Conservation (phyloP, 2,113 vertebrate genomes). For the Silurus meridionalis region DNA sequence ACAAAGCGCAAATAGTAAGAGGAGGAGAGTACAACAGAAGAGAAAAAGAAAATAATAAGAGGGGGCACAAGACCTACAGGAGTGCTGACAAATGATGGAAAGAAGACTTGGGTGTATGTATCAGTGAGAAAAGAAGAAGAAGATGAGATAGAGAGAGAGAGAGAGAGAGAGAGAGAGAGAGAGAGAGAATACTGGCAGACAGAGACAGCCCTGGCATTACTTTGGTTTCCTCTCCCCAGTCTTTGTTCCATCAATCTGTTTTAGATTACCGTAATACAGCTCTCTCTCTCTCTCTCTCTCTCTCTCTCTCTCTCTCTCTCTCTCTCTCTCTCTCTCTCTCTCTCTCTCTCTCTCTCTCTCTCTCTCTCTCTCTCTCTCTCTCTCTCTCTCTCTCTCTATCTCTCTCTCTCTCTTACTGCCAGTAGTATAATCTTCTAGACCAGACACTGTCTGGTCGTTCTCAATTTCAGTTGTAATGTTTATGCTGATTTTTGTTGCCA, state of each 20-base stretch:
- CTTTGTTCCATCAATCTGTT: conserved; percentile 61
- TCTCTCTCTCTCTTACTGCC: conserved; percentile 16
- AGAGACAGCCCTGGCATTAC: conserved; percentile 47
- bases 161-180: conserved; percentile 15
- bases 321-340: conserved; percentile 34
- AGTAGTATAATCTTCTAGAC: conserved; percentile 46
- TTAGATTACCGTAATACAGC: conserved; percentile 61
- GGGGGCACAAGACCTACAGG: not conserved
- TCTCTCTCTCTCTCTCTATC: conserved; percentile 33
- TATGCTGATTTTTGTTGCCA: conserved; percentile 22
- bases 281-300: conserved; percentile 39
- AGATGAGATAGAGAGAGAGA: not conserved
- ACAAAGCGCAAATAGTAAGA: conserved; percentile 26
- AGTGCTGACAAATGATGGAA: not conserved
- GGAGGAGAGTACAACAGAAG: conserved; percentile 31
- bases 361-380: conserved; percentile 35
- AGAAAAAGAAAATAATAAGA: conserved; percentile 20
- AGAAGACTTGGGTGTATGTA: not conserved
- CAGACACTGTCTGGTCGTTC: conserved; percentile 40
- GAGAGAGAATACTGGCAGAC: conserved; percentile 19
- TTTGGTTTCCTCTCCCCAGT: conserved; percentile 56
- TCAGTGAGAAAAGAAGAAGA: not conserved
- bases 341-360: conserved; percentile 38
- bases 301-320: conserved; percentile 29
- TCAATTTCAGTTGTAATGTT: conserved; percentile 39